A percentile compares a stretch with the other conserved stretches of the same genome.
These are phyloP conservation scores for Andricus grossulariae DNA, from an alignment of 1,140 invertebrate species.

Conservation along the genomic window DNA sequence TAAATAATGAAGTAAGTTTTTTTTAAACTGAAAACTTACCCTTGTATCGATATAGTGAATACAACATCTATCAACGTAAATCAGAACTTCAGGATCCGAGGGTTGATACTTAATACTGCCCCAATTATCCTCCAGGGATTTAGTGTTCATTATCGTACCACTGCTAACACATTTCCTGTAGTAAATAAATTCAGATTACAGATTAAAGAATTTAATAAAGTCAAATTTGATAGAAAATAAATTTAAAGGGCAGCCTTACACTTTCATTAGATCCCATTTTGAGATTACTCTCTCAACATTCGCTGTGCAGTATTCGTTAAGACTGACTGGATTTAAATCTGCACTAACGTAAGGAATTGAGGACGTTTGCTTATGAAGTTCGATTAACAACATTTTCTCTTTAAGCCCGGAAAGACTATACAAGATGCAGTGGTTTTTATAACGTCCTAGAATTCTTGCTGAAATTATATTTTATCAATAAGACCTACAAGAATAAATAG, in stretches of 20 bases:
- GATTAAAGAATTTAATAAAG: conserved; percentile 26
- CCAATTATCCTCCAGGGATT: conserved; percentile 62
- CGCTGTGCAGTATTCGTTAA: conserved; percentile 60
- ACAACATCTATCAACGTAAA: conserved; percentile 66
- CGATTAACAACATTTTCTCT: conserved; percentile 43
- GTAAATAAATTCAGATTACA: conserved; percentile 30
- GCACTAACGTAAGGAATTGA: conserved; percentile 49
- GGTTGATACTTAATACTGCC: conserved; percentile 61
- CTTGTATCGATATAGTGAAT: conserved; percentile 68
- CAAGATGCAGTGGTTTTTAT: conserved; percentile 54
- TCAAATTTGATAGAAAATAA: conserved; percentile 20
- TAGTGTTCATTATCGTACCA: conserved; percentile 43
- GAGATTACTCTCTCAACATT: conserved; percentile 56
- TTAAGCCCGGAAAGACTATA: conserved; percentile 41
- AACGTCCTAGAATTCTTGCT: conserved; percentile 60
- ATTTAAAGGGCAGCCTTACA: conserved; percentile 49
- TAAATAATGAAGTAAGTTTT: conserved; percentile 19
- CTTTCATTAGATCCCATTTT: conserved; percentile 64
- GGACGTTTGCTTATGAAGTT: conserved; percentile 44
- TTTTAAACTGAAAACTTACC: conserved; percentile 48
- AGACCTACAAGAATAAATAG: too few species aligned
- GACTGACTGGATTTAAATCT: conserved; percentile 56
- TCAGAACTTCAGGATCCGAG: conserved; percentile 58
- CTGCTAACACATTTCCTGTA: conserved; percentile 50
- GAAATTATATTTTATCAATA: neutral